These are phyloP conservation scores for Rissa tridactyla DNA, from an alignment of 2,113 vertebrate genomes.

Conservation along the genomic window DNA sequence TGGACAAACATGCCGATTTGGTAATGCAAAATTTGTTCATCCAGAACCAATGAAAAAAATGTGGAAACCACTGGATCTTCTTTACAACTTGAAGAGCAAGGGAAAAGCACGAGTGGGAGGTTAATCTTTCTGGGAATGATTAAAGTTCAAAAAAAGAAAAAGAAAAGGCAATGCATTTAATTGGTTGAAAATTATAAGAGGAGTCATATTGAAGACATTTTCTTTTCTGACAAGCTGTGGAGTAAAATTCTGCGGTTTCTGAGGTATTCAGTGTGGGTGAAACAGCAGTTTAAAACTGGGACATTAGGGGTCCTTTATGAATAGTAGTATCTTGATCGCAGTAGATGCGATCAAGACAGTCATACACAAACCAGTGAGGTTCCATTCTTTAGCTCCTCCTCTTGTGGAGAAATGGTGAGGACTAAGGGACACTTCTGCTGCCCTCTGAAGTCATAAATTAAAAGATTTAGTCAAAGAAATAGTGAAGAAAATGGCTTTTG, in stretches of 20 bases:
- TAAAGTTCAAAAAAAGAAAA: background rate
- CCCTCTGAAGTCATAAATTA: background rate
- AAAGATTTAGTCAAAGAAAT: background rate
- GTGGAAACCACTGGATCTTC: background rate
- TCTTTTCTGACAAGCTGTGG: slow-evolving; percentile 23
- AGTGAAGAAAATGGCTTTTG: background rate
- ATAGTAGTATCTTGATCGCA: background rate
- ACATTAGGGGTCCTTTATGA: background rate
- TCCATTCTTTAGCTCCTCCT: background rate
- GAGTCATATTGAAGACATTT: background rate
- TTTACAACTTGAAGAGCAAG: background rate
- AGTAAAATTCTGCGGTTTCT: slow-evolving; percentile 6
- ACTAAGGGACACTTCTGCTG: background rate
- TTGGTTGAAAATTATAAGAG: background rate
- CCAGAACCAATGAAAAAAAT: background rate
- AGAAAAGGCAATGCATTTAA: background rate
- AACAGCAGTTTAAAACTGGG: slow-evolving; percentile 27
- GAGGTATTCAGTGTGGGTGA: slow-evolving; percentile 18
- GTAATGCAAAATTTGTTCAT: background rate
- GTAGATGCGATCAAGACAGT: background rate
- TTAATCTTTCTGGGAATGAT: background rate
- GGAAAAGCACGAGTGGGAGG: background rate
- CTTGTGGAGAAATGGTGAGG: background rate
- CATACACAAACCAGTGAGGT: background rate
- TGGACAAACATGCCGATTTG: background rate